Evolutionary conservation across 2,797 vertebrate species (phyloP), one percentile per base, ranked within the genome.

Genomic region (Trachurus trachurus): DNA sequence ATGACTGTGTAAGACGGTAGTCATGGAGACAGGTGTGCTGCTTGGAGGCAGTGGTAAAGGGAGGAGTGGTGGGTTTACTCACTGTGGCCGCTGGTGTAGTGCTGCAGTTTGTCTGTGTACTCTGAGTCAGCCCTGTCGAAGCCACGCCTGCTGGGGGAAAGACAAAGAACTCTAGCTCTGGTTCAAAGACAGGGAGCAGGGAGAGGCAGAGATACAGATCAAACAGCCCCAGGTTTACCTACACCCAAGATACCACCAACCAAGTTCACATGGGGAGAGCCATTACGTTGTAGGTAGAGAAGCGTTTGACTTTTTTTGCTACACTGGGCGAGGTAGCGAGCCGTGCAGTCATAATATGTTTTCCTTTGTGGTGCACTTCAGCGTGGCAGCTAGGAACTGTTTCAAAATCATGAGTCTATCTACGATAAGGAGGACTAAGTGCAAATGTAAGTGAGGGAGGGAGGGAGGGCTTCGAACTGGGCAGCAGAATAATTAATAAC

Each of bases 31-130:
- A 94, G 91, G 89, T 92, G 90, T 89, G 87, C 58, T 40, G 87
- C 58, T 26, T 57, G 73, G 59, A 49, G 52, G 22, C 49, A 19
- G 74, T 22, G n/a, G 66, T 52, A 59, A 45, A 69, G 72, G 37
- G 56, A 37, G 78, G 71, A 62, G 73, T 34, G 22, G 22, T 40
- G 78, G 71, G 85, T 89, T 89, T 97, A 99, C 98, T 90, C 97
- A 99, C 98, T 98, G 97, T 99, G 98, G 93, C 98, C 98, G 1
- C 98, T 99, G 94, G 98, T 99, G 90, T 99, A 99, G 91, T 99
- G 98, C 94, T 99, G 98, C 86, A 99, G 96, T 88, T 99, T 99
- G 96, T 99, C 98, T 0, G 98, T 99, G 95, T 99, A 99, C 88
- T 99, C 98, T 0, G 98, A 98, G 83, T 99, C 98, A 0, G 97